Percentiles rank a stretch among this genome's conserved stretches.
These are phyloP conservation scores for Machimus rusticus DNA, from an alignment of 2,888 invertebrate species.

Conservation along the genomic window DNA sequence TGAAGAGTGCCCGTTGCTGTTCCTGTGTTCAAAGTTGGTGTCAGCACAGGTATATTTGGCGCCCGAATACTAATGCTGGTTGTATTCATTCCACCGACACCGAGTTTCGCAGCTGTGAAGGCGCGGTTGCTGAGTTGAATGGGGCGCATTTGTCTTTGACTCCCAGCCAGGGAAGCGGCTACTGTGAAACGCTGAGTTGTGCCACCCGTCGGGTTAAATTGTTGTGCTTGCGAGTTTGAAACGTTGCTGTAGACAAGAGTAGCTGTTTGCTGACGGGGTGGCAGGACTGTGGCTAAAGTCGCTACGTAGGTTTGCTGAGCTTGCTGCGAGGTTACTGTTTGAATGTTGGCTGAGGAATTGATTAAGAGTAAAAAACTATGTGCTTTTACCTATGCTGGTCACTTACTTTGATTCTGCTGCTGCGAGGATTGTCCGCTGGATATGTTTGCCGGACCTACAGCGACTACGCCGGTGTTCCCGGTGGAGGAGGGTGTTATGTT, in stretches of 20 bases:
- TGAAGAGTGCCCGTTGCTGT: constrained; percentile 43
- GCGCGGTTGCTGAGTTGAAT: constrained; percentile 58
- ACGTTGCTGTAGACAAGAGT: constrained; percentile 62
- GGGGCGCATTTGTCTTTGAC: constrained; percentile 60
- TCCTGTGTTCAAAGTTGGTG: constrained; percentile 52
- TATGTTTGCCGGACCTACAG: constrained; percentile 49
- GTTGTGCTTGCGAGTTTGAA: constrained; percentile 54
- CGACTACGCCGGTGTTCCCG: constrained; percentile 50
- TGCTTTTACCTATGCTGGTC: not conserved
- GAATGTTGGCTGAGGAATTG: not conserved
- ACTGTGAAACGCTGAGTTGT: constrained; percentile 57
- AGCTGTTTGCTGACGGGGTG: constrained; percentile 59
- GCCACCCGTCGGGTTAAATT: constrained; percentile 55
- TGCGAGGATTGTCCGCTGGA: constrained; percentile 49
- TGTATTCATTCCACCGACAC: constrained; percentile 54
- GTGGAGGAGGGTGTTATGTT: constrained; percentile 53
- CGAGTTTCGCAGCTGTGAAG: constrained; percentile 58
- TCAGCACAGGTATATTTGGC: constrained; percentile 57
- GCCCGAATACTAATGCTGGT: constrained; percentile 62
- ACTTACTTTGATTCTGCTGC: constrained; percentile 42
- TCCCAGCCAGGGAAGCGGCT: constrained; percentile 54
- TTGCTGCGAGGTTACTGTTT: constrained; percentile 48
- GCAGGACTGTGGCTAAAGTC: constrained; percentile 58
- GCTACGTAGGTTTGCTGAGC: constrained; percentile 60
- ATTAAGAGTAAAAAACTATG: not conserved